Conservation (phyloP, 2,888 invertebrate genomes). For the Tenthredo amoena region DNA sequence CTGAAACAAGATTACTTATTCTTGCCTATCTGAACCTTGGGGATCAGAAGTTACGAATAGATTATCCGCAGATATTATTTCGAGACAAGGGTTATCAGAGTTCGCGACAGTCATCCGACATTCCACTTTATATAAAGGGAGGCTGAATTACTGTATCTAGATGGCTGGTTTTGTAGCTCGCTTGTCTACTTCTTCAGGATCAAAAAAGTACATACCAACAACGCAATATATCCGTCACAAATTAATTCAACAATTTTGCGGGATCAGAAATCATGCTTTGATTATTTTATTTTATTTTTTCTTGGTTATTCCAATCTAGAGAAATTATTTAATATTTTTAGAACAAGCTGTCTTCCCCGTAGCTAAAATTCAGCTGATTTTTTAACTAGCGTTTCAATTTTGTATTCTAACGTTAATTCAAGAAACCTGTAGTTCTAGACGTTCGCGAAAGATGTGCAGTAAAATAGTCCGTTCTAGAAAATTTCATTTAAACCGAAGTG, state of each 20-base stretch:
- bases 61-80: not conserved
- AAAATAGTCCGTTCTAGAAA: not conserved
- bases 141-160: not conserved
- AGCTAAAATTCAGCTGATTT: not conserved
- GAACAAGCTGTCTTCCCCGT: not conserved
- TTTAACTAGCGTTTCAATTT: not conserved
- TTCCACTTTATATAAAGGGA: not conserved
- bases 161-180: not conserved
- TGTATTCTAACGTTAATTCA: not conserved
- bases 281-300: not conserved
- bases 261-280: not conserved
- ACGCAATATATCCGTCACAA: not conserved
- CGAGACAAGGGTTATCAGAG: not conserved
- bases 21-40: not conserved
- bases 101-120: not conserved
- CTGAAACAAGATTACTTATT: not conserved
- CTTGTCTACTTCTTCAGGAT: not conserved
- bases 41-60: not conserved
- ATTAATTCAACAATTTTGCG: not conserved
- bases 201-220: not conserved
- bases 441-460: not conserved
- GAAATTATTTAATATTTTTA: not conserved
- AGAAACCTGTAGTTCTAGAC: not conserved
- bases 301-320: not conserved
- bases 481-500: not conserved